Conservation (phyloP, 2,113 vertebrate genomes). For the Dipodomys stephensi region DNA sequence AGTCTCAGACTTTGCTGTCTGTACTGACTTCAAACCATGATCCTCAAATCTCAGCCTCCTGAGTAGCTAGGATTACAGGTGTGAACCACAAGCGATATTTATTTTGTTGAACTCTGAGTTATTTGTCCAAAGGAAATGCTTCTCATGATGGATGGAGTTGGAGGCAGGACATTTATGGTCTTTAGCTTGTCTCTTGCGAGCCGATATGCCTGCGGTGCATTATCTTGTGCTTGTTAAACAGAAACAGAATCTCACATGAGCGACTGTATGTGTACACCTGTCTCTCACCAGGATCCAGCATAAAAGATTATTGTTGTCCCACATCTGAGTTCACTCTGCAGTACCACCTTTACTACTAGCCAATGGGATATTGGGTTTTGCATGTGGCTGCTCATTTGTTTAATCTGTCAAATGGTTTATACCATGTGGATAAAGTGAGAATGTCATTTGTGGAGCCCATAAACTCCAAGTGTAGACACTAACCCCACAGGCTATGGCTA, state of each 20-base stretch:
- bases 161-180: background rate
- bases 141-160: background rate
- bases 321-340: background rate
- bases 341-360: background rate
- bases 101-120: no score
- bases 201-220: fast-evolving
- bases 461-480: background rate
- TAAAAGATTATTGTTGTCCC: background rate
- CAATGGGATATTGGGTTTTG: background rate
- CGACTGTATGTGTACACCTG: fast-evolving
- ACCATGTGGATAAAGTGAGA: background rate
- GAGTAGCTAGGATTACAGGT: no score
- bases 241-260: no score
- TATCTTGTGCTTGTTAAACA: background rate
- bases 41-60: no score
- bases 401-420: background rate
- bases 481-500: background rate
- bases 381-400: background rate
- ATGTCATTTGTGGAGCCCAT: background rate
- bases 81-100: no score
- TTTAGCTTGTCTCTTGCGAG: background rate
- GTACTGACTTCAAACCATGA: no score
- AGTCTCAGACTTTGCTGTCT: no score
- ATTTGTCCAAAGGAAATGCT: background rate
- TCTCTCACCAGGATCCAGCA: background rate